Conservation (phyloP, 1,140 invertebrate species). For the Ips typographus region DNA sequence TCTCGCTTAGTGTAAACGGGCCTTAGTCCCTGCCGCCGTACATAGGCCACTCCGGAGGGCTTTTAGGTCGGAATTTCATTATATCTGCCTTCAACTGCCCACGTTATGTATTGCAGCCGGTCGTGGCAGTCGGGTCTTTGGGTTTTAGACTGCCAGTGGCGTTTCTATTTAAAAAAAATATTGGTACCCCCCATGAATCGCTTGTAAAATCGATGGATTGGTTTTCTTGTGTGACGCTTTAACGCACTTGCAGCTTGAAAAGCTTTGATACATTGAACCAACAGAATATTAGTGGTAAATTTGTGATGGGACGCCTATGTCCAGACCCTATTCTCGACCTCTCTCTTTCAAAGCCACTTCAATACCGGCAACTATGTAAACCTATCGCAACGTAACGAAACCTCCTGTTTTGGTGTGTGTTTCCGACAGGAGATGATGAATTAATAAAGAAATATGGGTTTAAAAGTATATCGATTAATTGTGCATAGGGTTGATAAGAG, state of each 20-base stretch:
- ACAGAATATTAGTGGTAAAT: not conserved
- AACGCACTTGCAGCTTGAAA: too few species aligned
- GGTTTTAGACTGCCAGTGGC: constrained; percentile 6
- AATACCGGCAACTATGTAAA: constrained; percentile 28
- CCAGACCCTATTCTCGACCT: not conserved
- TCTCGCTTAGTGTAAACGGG: constrained; percentile 7
- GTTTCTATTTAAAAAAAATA: not conserved
- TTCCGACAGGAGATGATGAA: constrained; percentile 36
- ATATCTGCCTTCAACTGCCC: constrained; percentile 37
- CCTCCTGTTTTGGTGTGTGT: constrained; percentile 29
- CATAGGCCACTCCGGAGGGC: constrained; percentile 33
- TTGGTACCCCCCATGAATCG: not conserved
- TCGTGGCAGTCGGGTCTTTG: constrained; percentile 28
- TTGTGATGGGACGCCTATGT: constrained; percentile 17
- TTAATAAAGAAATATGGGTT: constrained; percentile 34
- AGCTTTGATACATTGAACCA: too few species aligned
- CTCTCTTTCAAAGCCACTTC: constrained; percentile 13
- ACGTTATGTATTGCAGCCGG: constrained; percentile 38
- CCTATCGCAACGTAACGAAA: constrained; percentile 30
- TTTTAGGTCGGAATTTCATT: constrained; percentile 35
- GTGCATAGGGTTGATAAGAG: not conserved
- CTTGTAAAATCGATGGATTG: too few species aligned
- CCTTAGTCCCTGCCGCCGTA: constrained; percentile 24
- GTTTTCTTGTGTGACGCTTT: too few species aligned
- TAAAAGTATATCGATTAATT: constrained; percentile 23